Base-by-base conservation (phyloP, 2,797 vertebrate genomes). In the Salmo trutta region DNA sequence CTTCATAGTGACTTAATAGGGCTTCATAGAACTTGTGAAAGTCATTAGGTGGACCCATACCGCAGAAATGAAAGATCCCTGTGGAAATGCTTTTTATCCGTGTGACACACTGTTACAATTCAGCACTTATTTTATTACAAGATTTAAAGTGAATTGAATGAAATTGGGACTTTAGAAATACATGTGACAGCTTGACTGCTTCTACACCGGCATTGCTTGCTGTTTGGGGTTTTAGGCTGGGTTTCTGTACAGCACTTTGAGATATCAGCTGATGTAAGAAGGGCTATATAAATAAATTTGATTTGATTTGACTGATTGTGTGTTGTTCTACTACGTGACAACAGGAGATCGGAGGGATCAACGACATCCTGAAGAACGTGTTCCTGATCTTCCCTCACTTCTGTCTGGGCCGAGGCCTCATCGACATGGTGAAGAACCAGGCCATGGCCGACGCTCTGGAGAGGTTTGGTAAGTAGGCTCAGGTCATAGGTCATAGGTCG, bases 371-470 rank as follows among this genome's bases (percentile, higher is more conserved):
- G 86, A 98, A 98, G 86, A 98, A 97, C 0, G 96, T 99, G 31
- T 98, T 99, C 84, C 93, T 99, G 81, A 97, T 99, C 88, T 99
- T 99, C 82, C 98, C 98, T 68, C 98, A 99, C 91, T 99, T 99
- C 92, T 99, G 98, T 84, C 88, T 99, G 87, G 98, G 98, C 2
- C 90, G 98, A 71, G 98, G 98, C 21, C 93, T 99, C 31, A 99
- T 99, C 67, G 98, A 99, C 88, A 99, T 99, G 98, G 98, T 98
- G 92, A 99, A 99, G 93, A 99, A 99, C 86, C 98, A 99, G 90
- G 98, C 98, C 1, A 99, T 98, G 98, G 96, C 98, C 3, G 97
- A 99, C 72, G 98, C 98, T 78, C 86, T 99, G 84, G 98, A 99
- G 91, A 95, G 98, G 85, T 98, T 99, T 83, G 98, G 98, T 99